These are phyloP conservation scores for Mionectes olivaceus DNA, from an alignment of 2,797 vertebrate genomes.

Conservation along the genomic window DNA sequence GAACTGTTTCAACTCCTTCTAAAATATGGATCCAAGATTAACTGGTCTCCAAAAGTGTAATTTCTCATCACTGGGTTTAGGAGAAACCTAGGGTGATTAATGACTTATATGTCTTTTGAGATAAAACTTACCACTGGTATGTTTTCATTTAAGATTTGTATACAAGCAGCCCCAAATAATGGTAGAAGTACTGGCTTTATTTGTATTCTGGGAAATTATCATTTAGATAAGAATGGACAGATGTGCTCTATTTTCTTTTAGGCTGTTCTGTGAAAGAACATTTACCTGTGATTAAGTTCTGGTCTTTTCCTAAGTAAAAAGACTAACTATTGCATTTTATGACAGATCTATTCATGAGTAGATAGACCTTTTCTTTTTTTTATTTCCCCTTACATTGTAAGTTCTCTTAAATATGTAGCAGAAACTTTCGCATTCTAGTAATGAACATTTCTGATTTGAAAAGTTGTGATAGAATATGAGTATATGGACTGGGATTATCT, in stretches of 20 bases:
- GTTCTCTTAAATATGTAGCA: not conserved
- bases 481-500: not conserved
- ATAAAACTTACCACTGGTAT: not conserved
- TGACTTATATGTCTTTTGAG: not conserved
- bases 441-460: not conserved
- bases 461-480: not conserved
- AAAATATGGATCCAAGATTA: not conserved
- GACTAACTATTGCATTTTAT: not conserved
- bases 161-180: not conserved
- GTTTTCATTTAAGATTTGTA: not conserved
- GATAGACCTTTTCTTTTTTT: not conserved
- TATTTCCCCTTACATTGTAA: not conserved
- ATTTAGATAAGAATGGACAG: not conserved
- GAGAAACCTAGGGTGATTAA: not conserved
- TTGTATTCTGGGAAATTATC: not conserved
- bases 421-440: not conserved
- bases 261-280: not conserved
- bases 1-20: not conserved
- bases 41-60: not conserved
- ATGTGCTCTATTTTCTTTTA: not conserved
- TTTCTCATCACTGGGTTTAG: not conserved
- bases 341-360: not conserved
- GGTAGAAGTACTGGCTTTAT: not conserved
- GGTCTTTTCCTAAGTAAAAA: not conserved
- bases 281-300: not conserved